Base-by-base conservation (phyloP, 2,888 invertebrate genomes). In the Nebria brevicollis region DNA sequence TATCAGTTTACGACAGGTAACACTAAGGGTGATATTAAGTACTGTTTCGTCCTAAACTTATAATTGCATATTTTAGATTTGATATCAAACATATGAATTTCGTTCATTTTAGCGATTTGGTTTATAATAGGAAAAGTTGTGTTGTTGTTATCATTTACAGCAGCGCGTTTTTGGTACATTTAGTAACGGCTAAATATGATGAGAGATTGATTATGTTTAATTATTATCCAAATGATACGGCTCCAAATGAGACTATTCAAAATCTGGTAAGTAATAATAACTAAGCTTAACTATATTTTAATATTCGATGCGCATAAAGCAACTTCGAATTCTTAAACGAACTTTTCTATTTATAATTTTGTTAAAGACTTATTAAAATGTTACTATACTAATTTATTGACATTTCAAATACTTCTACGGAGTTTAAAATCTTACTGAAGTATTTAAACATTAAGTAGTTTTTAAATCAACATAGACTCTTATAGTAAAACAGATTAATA, bases 1-100 rank as follows among this genome's bases (percentile, higher is more conserved):
- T 93, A 1, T 92, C 93, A 0, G 92, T 93, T 54, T 89, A 92
- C 84, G 93, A 93, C 86, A 90, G 92, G 92, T 93, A 84, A 20
- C 0, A 20, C 20, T 54, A 54, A 54, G 2, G 0, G 0, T 7
- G 8, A 54, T 54, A 89, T 89, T 87, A 74, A 87, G 13, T 25
- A 2, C 13, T 41, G 41, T 20, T 34, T 42, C 42, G n/a, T 65
- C 54, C 41, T 7, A 73, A 26, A 54, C 25, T 68, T 34, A 65
- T 64, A 13, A 8, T 25, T 20, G 13, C 0, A 54, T 2, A 54
- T 54, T 54, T 82, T 82, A 89, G 89, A 82, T 86, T 88, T 77
- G 89, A 89, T 83, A 84, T 89, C 76, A 88, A 87, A 54, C 88
- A 88, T 77, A 83, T 88, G 64, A 86, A 86, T 70, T 80, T 84